A percentile compares a stretch with the other conserved stretches of the same genome.
These are phyloP conservation scores for Myrmecophaga tridactyla DNA, from an alignment of 2,113 vertebrate genomes.

Conservation along the genomic window DNA sequence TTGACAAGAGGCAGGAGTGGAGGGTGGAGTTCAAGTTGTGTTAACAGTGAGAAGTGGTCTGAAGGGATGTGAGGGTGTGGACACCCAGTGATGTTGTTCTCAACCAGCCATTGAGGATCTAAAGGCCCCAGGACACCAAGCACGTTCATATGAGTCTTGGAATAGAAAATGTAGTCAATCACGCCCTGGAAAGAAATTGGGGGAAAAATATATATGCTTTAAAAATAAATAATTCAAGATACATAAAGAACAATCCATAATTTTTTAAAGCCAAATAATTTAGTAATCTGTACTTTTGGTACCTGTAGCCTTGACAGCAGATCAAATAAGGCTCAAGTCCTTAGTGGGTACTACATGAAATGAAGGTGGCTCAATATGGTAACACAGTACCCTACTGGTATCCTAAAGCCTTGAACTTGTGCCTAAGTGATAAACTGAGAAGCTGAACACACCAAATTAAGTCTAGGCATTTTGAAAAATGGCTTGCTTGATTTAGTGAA, in stretches of 20 bases:
- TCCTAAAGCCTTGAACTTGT: background rate
- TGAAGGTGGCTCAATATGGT: background rate
- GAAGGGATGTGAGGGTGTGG: conserved; percentile 99
- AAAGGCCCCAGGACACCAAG: conserved; percentile 96
- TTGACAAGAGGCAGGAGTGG: conserved; percentile 90
- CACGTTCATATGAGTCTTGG: conserved; percentile 97
- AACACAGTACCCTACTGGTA: background rate
- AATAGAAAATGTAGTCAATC: conserved; percentile 99
- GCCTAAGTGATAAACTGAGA: background rate
- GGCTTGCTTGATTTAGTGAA: background rate
- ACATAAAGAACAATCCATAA: conserved; percentile 41
- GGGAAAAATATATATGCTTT: background rate
- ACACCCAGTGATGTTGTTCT: conserved; percentile 99
- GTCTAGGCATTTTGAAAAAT: conserved; percentile 2
- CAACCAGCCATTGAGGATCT: conserved; percentile 96
- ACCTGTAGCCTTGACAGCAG: background rate
- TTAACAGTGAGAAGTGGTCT: conserved; percentile 99
- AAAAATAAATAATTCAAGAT: conserved; percentile 23
- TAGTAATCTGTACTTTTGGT: conserved; percentile 4
- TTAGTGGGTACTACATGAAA: background rate
- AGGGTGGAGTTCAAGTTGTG: conserved; percentile 96
- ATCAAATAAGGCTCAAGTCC: background rate
- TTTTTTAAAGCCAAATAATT: conserved; percentile 42
- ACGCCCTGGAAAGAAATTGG: conserved; percentile 89
- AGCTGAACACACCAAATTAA: background rate